Base-by-base conservation (phyloP, 2,888 invertebrate genomes). In the Brachynemurus nebulosus region DNA sequence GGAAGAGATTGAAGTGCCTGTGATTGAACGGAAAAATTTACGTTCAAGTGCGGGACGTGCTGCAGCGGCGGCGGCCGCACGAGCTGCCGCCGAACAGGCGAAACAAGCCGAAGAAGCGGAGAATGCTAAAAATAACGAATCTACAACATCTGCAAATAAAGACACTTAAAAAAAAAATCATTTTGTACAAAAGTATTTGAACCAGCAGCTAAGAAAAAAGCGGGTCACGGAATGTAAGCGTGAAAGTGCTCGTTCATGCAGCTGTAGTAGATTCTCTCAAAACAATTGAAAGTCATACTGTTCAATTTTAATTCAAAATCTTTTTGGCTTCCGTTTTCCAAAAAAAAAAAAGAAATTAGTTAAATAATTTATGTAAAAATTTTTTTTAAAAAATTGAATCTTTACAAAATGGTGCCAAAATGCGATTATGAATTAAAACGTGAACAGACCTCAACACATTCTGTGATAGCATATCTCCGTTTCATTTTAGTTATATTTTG, bases 31-130 rank as follows among this genome's bases (percentile, higher is more conserved):
- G 48, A 76, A 76, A 52, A 74, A 74, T 57, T 59, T 76, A 47
- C 66, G 75, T 50, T 85, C 85, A 4, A 86, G 86, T 62, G 80
- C 86, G 25, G 81, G 82, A 52, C 62, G 83, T 54, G 74, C 77
- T 53, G 67, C 75, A 51, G 68, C 71, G 25, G 67, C 72, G 39
- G 67, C 72, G 43, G 66, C 72, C 30, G 66, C 71, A 4, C 52
- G 71, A 38, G 63, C 66, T 19, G 67, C 71, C 41, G 68, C 71
- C 2, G 70, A 69, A 30, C 57, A 58, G 47, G 58, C 58, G 6
- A 56, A 61, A 47, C 52, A 49, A 46, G 40, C 55, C 39, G 53
- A 54, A 46, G 59, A 59, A 51, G 63, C 63, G 12, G 63, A 64
- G 38, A 38, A 42, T 42, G 42, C 42, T 34, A 42, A 42, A 42